A percentile compares a stretch with the other conserved stretches of the same genome.
Conservation (phyloP, 2,113 vertebrate genomes). For the Chaenocephalus aceratus region DNA sequence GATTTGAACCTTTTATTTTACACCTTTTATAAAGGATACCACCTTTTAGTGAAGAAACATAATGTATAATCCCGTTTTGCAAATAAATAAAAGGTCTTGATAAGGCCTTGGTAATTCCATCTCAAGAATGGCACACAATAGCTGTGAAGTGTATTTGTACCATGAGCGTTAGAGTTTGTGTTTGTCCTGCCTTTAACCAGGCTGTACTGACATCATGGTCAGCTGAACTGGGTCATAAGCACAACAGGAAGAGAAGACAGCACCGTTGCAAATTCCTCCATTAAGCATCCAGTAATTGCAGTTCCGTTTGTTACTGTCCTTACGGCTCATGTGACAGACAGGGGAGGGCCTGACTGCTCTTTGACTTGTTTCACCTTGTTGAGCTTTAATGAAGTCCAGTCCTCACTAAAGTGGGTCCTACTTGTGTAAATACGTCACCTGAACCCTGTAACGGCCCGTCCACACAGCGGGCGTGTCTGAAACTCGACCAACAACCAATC, state of each 20-base stretch:
- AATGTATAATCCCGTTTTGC: no score
- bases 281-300: not conserved
- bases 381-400: constrained; percentile 35
- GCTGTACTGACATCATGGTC: not conserved
- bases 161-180: no score
- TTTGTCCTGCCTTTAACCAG: not conserved
- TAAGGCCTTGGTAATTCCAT: no score
- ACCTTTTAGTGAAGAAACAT: no score
- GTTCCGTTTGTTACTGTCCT: not conserved
- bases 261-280: not conserved
- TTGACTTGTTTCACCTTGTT: constrained; percentile 22
- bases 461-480: no score
- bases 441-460: no score
- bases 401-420: constrained; percentile 13
- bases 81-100: no score
- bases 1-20: not conserved
- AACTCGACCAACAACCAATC: no score
- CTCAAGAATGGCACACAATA: no score
- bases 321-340: constrained; percentile 9
- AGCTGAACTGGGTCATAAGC: not conserved
- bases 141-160: no score
- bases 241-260: not conserved
- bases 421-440: constrained; percentile 8
- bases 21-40: no score
- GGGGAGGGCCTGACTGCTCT: not conserved